Conservation (phyloP, 2,888 invertebrate species). For the Amiota mariae region DNA sequence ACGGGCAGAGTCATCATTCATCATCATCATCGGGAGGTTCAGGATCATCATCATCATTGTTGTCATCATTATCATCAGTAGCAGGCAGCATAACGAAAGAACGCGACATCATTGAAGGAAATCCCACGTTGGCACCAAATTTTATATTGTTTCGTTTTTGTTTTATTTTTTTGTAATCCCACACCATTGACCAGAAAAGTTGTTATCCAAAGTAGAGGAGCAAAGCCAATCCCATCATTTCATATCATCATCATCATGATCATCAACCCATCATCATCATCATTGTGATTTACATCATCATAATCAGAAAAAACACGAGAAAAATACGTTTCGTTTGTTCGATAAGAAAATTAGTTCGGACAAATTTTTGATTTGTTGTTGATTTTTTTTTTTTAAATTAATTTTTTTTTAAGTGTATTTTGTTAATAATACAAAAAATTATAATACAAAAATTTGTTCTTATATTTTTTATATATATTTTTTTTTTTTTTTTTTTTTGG, state of each 20-base stretch:
- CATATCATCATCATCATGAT: slow-evolving; percentile 58
- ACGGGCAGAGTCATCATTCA: background rate
- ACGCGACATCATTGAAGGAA: slow-evolving; percentile 26
- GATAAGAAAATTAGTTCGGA: slow-evolving; percentile 75
- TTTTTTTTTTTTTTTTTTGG: too few relatives aligned
- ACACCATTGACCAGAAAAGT: slow-evolving; percentile 31
- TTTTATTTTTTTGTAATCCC: background rate
- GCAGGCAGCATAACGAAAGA: too few relatives aligned
- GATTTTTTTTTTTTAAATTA: slow-evolving; percentile 48
- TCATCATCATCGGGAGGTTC: slow-evolving; percentile 18
- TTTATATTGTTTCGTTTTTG: slow-evolving; percentile 31
- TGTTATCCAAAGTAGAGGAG: slow-evolving; percentile 31
- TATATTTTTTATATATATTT: slow-evolving; percentile 19
- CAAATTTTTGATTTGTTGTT: slow-evolving; percentile 71
- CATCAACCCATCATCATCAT: slow-evolving; percentile 65
- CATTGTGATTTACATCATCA: slow-evolving; percentile 73
- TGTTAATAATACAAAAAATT: slow-evolving; percentile 48
- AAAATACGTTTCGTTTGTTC: slow-evolving; percentile 75
- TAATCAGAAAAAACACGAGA: slow-evolving; percentile 75
- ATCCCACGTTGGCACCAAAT: slow-evolving; percentile 69
- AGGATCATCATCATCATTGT: slow-evolving; percentile 24
- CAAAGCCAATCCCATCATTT: slow-evolving; percentile 60
- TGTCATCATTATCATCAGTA: background rate
- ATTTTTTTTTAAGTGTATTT: slow-evolving; percentile 35
- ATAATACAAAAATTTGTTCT: slow-evolving; percentile 54